Evolutionary conservation across 1,140 invertebrate species (phyloP), one percentile per base, ranked within the genome.

Genomic region (Halictus rubicundus): DNA sequence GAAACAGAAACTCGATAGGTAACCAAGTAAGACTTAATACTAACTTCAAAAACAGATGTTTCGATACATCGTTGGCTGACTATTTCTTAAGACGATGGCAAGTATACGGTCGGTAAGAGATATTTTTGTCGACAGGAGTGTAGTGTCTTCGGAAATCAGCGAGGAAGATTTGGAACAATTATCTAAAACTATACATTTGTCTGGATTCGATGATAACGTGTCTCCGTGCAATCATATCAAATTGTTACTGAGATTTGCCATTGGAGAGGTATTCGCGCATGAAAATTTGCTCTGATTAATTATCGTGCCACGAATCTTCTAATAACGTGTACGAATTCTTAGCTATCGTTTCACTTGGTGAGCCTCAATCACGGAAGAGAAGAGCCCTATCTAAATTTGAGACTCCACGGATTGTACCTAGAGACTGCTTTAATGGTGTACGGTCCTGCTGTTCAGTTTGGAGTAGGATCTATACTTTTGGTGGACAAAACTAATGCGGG

Each of bases 201-300:
- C 96, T 23, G 96, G 97, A 12, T 96, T 98, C 83, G 97, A 98
- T 88, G 97, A 97, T 86, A 97, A 97, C 87, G 95, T 97, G 5
- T 97, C 97, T 0, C 95, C 96, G 0, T 95, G 94, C 82, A 97
- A 97, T 90, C 95, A 94, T 72, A 96, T 97, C 64, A 95, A 94
- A 77, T 93, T 96, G 25, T 93, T 97, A 61, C 93, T 96, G 69
- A 93, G 97, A 83, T 95, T 97, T 86, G 94, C 96, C 23, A 94
- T 97, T 61, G 96, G 96, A 92, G 95, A 97, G 93, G 94, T 95
- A 12, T 5, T 42, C 7, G 68, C 60, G 60, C 68, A 52, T 7
- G 14, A 21, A 23, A 52, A 66, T 25, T 32, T 77, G 6, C 46
- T 65, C 21, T 39, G 52, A 25, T 14, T 83, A 25, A 78, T 63